phyloP scores from a whole-genome alignment of 2,888 invertebrate genomes.

The Lycia hirtaria region DNA sequence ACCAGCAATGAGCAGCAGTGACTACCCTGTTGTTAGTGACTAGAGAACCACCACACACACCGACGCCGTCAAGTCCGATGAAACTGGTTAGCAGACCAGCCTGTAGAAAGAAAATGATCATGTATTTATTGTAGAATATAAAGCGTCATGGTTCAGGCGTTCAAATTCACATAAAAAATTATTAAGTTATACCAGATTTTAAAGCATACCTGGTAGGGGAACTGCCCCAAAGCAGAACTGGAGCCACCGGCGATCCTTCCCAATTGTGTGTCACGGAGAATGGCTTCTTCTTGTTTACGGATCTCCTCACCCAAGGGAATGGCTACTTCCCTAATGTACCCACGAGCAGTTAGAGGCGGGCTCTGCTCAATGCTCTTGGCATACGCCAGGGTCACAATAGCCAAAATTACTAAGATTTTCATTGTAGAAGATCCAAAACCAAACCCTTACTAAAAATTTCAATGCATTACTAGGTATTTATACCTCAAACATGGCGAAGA shows the following conservation, averaged over 20 bases:
- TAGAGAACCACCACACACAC: constrained; percentile 56
- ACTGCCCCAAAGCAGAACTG: constrained; percentile 30
- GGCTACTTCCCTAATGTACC: constrained; percentile 1
- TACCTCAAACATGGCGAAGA: no score
- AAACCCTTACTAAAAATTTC: neutral
- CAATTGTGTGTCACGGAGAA: neutral
- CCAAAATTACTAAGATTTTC: constrained; percentile 14
- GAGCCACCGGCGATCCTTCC: constrained; percentile 44
- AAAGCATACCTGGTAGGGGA: constrained; percentile 42
- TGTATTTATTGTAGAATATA: neutral
- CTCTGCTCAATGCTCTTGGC: constrained; percentile 19
- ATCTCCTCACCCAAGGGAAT: constrained; percentile 22
- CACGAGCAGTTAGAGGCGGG: constrained; percentile 11
- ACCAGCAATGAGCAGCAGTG: constrained; percentile 56
- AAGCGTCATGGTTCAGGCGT: no score
- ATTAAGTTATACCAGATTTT: neutral
- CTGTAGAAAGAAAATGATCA: constrained; percentile 21
- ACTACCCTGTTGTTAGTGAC: constrained; percentile 40
- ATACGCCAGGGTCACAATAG: constrained; percentile 13
- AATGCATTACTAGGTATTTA: neutral
- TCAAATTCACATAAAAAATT: no score
- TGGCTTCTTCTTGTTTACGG: constrained; percentile 27
- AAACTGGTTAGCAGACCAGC: constrained; percentile 42
- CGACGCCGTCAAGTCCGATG: constrained; percentile 13
- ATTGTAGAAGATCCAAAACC: constrained; percentile 1